Evolutionary conservation across 2,113 vertebrate species (phyloP), one percentile per base, ranked within the genome.

Genomic region (Murina feae): DNA sequence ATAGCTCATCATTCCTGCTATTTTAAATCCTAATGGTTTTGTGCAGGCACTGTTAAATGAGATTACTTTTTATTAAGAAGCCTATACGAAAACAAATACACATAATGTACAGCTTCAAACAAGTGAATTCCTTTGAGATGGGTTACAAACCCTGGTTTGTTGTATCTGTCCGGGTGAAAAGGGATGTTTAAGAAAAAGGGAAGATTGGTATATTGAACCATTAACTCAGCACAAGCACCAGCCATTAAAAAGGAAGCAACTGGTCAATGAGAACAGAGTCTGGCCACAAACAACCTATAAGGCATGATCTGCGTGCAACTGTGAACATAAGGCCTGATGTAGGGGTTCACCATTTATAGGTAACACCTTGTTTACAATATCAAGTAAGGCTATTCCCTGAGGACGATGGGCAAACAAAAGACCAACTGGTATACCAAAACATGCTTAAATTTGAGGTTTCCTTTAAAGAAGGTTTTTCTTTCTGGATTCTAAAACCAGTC

Each of bases 1-100:
- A 78, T 17, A 71, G 74, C 39, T 89, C 74, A 92, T 86, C 32
- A 65, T 85, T 95, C 76, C 32, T 92, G 84, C 63, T 96, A 21
- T 81, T 96, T 86, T 81, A 94, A 97, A 95, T 71, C 49, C 66
- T 93, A 63, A 87, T 79, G 63, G 71, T 5, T 94, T 94, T 93
- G 76, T 89, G 60, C 37, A 96, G 80, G 37, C 58, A 79, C 49
- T 74, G 78, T 81, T 93, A 93, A 96, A 90, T 94, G 49, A 96
- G 37, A 92, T 91, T 96, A 86, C n/a, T 84, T 93, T 90, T 81
- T 58, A 60, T 90, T 84, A 68, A 89, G 69, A 93, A 60, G 25
- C 3, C 30, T 55, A 30, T 30, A 53, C 53, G 55, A 65, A 89
- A 89, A 74, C 18, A 95, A 79, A 37, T 35, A 55, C 20, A n/a